phyloP scores from a whole-genome alignment of 92 coral and sea anemone genomes.

The Porites rus region DNA sequence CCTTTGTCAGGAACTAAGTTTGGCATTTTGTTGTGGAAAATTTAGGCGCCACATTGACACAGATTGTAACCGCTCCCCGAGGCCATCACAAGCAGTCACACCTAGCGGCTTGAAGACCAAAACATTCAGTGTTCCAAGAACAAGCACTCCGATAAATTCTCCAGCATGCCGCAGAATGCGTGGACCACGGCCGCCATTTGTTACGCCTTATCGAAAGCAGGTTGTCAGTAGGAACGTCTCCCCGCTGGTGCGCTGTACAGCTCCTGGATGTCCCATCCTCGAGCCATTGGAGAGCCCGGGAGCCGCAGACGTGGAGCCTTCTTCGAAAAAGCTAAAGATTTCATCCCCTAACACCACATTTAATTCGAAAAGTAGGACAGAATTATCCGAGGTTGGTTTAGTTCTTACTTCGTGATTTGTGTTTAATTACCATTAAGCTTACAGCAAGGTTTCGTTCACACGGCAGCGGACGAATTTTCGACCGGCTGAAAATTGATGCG shows the following conservation, averaged over 20 bases:
- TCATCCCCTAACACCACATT: background rate
- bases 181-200: slow-evolving; percentile 47
- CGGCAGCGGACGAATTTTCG: no score
- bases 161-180: background rate
- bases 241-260: slow-evolving; percentile 29
- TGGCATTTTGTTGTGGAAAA: background rate
- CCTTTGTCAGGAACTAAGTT: background rate
- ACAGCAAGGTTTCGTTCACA: no score
- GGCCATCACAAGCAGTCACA: slow-evolving; percentile 2
- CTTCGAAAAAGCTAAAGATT: slow-evolving; percentile 19
- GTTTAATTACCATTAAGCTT: background rate
- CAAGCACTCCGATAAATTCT: slow-evolving; percentile 29
- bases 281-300: background rate
- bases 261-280: background rate
- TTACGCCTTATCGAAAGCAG: slow-evolving; percentile 59
- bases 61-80: slow-evolving; percentile 5
- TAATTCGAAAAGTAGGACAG: background rate
- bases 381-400: slow-evolving; percentile 1
- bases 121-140: background rate
- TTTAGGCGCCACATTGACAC: background rate
- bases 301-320: slow-evolving; percentile 3
- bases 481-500: no score
- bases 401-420: background rate
- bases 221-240: background rate
- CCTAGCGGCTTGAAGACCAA: slow-evolving; percentile 30